Evolutionary conservation across 2,113 vertebrate genomes (phyloP), one percentile per base, ranked within the genome.

Genomic region (Hirundichthys speculiger): DNA sequence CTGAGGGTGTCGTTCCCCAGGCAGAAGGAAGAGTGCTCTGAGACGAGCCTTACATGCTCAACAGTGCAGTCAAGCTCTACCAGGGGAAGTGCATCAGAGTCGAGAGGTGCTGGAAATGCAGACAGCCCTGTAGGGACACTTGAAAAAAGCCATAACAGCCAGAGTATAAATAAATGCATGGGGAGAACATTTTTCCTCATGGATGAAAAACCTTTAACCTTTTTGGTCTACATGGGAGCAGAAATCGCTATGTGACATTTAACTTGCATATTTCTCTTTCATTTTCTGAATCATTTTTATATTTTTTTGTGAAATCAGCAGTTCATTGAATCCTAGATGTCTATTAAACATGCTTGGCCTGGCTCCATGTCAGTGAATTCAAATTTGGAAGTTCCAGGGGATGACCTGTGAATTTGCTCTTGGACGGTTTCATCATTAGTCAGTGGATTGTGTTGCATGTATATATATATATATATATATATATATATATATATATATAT

Each of bases 161-260:
- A 64, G 64, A 51, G 84, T 90, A 92, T 93, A 91, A 92, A 92
- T 93, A 93, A 89, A 92, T 92, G 89, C 86, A 92, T 91, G 85
- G 76, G 61, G 52, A 74, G 63, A 87, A 66, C 79, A 77, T 88
- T 91, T 89, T 84, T 83, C 84, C 82, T 90, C 79, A 59, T 86
- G 85, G 86, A 87, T 90, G 86, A 81, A 86, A 83, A 78, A 78
- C 81, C 88, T 90, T 90, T 82, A 77, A 90, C 81, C 82, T 85
- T 88, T 34, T 86, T 74, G 77, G 80, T 85, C 84, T 53, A 69
- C 77, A 68, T 79, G 84, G 83, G 75, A 84, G 75, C 65, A 74
- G 55, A 56, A 83, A 82, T 82, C 47, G 30, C 85, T 73, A 73
- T 78, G 65, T 84, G 77, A 75, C 86, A 88, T 88, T 86, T 86